Percentiles rank a stretch among this genome's conserved stretches.
These are phyloP conservation scores for Hemibagrus guttatus DNA, from an alignment of 2,797 vertebrate genomes.

Conservation along the genomic window DNA sequence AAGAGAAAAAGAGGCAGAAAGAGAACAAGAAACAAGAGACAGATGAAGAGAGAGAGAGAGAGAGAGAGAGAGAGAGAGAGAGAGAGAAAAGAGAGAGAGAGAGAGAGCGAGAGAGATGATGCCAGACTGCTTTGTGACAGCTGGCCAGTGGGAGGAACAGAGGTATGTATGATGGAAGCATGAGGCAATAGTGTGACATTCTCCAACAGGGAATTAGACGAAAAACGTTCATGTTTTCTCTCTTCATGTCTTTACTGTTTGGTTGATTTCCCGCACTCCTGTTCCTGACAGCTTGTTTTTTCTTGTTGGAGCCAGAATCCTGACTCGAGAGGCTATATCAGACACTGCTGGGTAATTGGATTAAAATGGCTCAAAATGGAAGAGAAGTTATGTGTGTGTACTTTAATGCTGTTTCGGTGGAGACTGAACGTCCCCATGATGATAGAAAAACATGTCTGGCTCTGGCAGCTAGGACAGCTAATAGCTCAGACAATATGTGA, in stretches of 20 bases:
- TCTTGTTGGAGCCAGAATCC: background rate
- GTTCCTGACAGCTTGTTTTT: conserved; percentile 32
- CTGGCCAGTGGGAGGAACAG: conserved; percentile 27
- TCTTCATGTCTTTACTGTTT: conserved; percentile 9
- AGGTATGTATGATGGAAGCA: conserved; percentile 6
- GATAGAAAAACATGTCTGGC: conserved; percentile 14
- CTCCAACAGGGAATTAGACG: conserved; percentile 2
- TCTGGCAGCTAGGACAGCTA: background rate
- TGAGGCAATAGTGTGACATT: conserved; percentile 31
- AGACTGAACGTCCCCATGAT: conserved; percentile 8
- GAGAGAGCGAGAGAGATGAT: background rate
- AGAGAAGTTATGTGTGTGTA: background rate
- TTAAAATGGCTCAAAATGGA: conserved; percentile 31
- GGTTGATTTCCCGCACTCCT: conserved; percentile 10
- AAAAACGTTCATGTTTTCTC: background rate
- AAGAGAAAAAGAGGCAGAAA: background rate
- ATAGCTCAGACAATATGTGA: background rate
- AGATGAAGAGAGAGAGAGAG: background rate
- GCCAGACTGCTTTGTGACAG: conserved; percentile 27
- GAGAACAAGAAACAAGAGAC: background rate
- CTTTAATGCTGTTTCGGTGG: background rate
- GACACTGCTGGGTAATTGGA: conserved; percentile 7
- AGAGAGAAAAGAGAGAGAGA: background rate
- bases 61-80: background rate
- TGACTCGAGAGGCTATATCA: conserved; percentile 22